Base-by-base conservation (phyloP, 2,113 vertebrate genomes). In the Anarrhichthys ocellatus region DNA sequence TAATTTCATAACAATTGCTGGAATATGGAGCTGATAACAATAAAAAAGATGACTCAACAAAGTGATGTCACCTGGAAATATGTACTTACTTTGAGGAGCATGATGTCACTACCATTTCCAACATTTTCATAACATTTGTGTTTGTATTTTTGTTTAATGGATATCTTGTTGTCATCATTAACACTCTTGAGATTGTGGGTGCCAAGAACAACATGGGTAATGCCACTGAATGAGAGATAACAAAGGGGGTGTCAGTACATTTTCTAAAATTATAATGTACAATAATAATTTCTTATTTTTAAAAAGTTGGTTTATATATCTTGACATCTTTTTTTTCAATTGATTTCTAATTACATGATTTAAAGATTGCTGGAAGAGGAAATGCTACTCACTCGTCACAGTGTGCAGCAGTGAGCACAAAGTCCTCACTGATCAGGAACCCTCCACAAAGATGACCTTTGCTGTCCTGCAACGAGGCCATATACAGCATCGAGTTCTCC, bases 371-470 rank as follows among this genome's bases (percentile, higher is more conserved):
- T 22, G 9, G 17, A 44, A 13, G 36, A 29, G 6, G 38, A 6
- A 44, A 46, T 0, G 1, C 20, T 6, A 48, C 79, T 85, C 80
- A 91, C 92, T 0, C 0, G 0, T 0, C 0, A 0, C 93, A 94
- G 61, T 94, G 94, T 1, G 95, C 95, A 0, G 93, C 95, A 0
- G 95, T 94, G 86, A 95, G 18, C 7, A 95, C 92, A 10, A 93
- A 94, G 32, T 88, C 56, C 0, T 76, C 74, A 3, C 77, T 83
- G 27, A 96, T 64, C 7, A 96, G 92, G 2, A 94, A 92, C 5
- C 89, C 95, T 0, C 95, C 95, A 10, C 95, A 95, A 9, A 80
- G 29, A 66, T 95, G 94, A 0, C 3, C 8, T 0, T 0, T 0
- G 0, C 5, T 10, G 9, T 24, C 52, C 50, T 92, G 91, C 70